phyloP scores from a whole-genome alignment of 2,888 invertebrate species.

The Eupithecia dodoneata region DNA sequence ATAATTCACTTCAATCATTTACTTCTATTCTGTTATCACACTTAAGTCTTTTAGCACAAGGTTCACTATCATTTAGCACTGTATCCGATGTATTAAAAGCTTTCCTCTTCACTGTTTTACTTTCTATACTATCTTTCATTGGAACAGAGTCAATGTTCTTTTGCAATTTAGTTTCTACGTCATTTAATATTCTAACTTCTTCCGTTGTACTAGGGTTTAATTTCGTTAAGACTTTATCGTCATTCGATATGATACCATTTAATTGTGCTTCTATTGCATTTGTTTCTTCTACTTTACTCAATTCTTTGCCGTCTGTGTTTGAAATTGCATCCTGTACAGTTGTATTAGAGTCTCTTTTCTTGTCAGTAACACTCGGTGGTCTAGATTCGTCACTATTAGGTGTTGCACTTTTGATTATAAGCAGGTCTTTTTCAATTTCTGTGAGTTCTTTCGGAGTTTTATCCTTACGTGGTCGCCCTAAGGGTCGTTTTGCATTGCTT shows the following conservation, averaged over 20 bases:
- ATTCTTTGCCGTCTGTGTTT: not conserved
- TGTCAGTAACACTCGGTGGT: conserved; percentile 49
- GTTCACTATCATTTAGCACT: conserved; percentile 33
- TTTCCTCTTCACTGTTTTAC: conserved; percentile 28
- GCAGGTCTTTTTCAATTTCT: conserved; percentile 75
- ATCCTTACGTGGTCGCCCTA: conserved; percentile 60
- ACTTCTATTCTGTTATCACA: conserved; percentile 40
- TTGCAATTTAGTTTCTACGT: conserved; percentile 10
- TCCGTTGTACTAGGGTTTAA: conserved; percentile 17
- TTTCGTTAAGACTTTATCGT: conserved; percentile 18
- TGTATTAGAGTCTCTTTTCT: conserved; percentile 17
- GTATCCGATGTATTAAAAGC: conserved; percentile 29
- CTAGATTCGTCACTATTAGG: conserved; percentile 69
- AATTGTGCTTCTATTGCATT: not conserved
- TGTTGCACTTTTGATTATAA: conserved; percentile 74
- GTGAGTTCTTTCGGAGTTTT: conserved; percentile 63
- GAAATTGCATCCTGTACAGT: not conserved
- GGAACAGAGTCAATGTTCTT: conserved; percentile 18
- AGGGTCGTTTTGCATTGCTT: conserved; percentile 59
- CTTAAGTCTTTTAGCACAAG: conserved; percentile 39
- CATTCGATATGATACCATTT: not conserved
- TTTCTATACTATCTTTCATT: conserved; percentile 13
- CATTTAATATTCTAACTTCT: conserved; percentile 19
- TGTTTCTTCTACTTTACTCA: not conserved
- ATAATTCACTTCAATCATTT: conserved; percentile 38